A percentile compares a stretch with the other conserved stretches of the same genome.
These are phyloP conservation scores for Tethea ocularis DNA, from an alignment of 2,888 invertebrate species.

Conservation along the genomic window DNA sequence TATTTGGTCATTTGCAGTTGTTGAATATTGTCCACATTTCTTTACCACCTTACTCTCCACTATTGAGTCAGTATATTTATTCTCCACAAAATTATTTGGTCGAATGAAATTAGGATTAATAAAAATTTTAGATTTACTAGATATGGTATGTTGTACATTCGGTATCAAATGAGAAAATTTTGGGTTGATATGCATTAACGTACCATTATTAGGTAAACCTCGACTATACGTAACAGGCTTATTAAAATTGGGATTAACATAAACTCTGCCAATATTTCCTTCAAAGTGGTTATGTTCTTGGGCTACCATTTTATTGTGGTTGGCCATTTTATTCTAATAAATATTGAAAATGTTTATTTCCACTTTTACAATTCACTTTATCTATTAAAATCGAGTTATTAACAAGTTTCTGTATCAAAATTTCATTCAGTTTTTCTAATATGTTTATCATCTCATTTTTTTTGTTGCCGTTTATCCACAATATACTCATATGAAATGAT, in stretches of 20 bases:
- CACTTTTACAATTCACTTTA: slow-evolving; percentile 87
- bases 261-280: slow-evolving; percentile 55
- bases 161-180: slow-evolving; percentile 48
- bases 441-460: slow-evolving; percentile 72
- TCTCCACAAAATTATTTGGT: slow-evolving; percentile 19
- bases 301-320: slow-evolving; percentile 18
- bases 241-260: slow-evolving; percentile 75
- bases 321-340: slow-evolving; percentile 57
- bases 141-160: slow-evolving; percentile 21
- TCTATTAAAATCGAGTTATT: slow-evolving; percentile 77
- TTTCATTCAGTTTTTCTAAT: slow-evolving; percentile 77
- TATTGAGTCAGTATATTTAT: not conserved
- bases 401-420: slow-evolving; percentile 56
- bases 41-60: not conserved
- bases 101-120: slow-evolving; percentile 77
- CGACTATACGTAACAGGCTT: slow-evolving; percentile 26
- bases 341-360: slow-evolving; percentile 88
- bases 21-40: not conserved
- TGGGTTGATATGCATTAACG: slow-evolving; percentile 61
- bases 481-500: slow-evolving; percentile 92
- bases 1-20: not conserved
- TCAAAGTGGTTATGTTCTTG: slow-evolving; percentile 28
- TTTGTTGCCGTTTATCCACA: slow-evolving; percentile 90
- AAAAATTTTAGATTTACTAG: slow-evolving; percentile 62
- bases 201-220: slow-evolving; percentile 22